phyloP scores from a whole-genome alignment of 2,797 vertebrate species.

The Danionella dracula region DNA sequence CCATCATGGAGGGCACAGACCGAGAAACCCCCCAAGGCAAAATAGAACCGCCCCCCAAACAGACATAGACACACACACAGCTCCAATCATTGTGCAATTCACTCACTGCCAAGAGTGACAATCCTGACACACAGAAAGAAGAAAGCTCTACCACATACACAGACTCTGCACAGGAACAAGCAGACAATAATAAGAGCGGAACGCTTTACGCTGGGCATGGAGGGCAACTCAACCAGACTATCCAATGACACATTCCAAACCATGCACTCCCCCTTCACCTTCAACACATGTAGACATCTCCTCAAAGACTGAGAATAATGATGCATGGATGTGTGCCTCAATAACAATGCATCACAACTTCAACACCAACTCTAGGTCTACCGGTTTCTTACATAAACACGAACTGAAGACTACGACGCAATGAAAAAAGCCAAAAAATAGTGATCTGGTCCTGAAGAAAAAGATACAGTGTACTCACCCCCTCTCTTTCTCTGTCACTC shows the following conservation, averaged over 20 bases:
- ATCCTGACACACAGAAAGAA: conserved; percentile 27
- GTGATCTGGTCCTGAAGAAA: conserved; percentile 34
- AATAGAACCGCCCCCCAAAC: conserved; percentile 43
- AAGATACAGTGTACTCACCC: conserved; percentile 47
- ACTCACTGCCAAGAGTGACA: conserved; percentile 40
- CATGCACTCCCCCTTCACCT: conserved; percentile 21
- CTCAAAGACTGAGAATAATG: conserved; percentile 39
- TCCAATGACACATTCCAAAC: conserved; percentile 45
- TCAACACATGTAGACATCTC: conserved; percentile 12
- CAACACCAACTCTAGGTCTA: not conserved
- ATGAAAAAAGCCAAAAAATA: conserved; percentile 10
- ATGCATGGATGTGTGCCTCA: too few relatives aligned
- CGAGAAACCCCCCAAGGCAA: conserved; percentile 42
- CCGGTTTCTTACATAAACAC: not conserved
- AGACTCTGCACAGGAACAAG: not conserved
- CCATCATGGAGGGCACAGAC: conserved; percentile 40
- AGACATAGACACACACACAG: conserved; percentile 31
- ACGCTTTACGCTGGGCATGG: conserved; percentile 16
- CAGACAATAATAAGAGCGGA: not conserved
- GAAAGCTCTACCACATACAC: conserved; percentile 1
- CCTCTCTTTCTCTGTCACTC: conserved; percentile 30
- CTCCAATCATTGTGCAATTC: conserved; percentile 41
- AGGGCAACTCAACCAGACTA: conserved; percentile 37
- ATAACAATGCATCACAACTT: conserved; percentile 25
- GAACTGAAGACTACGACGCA: conserved; percentile 13